phyloP scores from a whole-genome alignment of 2,888 invertebrate species.

The Lampropteryx suffumata region DNA sequence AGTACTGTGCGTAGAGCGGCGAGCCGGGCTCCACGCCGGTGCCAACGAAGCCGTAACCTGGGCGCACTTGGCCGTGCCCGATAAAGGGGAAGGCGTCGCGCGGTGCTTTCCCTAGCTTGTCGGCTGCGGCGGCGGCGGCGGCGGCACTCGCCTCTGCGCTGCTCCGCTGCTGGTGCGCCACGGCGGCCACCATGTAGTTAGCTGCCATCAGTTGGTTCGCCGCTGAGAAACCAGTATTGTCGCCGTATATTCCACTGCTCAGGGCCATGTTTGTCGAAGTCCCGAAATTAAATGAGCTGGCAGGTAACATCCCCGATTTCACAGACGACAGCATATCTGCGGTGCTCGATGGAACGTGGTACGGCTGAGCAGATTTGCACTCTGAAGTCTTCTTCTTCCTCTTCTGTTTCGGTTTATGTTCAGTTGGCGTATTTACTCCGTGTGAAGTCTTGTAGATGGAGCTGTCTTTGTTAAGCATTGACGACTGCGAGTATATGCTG shows the following conservation, averaged over 20 bases:
- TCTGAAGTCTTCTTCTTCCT: conserved; percentile 69
- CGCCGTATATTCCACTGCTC: conserved; percentile 82
- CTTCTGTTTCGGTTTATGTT: conserved; percentile 61
- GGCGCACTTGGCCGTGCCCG: conserved; percentile 82
- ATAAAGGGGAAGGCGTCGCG: conserved; percentile 82
- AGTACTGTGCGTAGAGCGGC: conserved; percentile 88
- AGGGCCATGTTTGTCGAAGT: conserved; percentile 84
- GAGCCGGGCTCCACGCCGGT: conserved; percentile 85
- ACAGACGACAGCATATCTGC: conserved; percentile 66
- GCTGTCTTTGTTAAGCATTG: conserved; percentile 63
- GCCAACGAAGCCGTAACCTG: conserved; percentile 84
- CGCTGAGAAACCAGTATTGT: conserved; percentile 86
- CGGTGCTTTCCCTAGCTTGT: conserved; percentile 72
- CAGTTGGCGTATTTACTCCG: conserved; percentile 48
- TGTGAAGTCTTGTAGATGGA: conserved; percentile 58
- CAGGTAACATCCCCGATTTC: conserved; percentile 86
- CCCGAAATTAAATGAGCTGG: conserved; percentile 93
- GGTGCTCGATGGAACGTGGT: conserved; percentile 85
- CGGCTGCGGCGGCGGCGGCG: conserved; percentile 60
- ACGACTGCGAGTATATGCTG: conserved; percentile 66
- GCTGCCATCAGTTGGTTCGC: conserved; percentile 83
- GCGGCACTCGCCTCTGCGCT: conserved; percentile 52
- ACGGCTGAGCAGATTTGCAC: conserved; percentile 53
- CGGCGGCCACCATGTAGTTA: conserved; percentile 77
- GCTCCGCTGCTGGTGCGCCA: conserved; percentile 70